These are phyloP conservation scores for Arbacia lixula DNA, from an alignment of 53 echinoderm and acorn worm species.

Conservation along the genomic window DNA sequence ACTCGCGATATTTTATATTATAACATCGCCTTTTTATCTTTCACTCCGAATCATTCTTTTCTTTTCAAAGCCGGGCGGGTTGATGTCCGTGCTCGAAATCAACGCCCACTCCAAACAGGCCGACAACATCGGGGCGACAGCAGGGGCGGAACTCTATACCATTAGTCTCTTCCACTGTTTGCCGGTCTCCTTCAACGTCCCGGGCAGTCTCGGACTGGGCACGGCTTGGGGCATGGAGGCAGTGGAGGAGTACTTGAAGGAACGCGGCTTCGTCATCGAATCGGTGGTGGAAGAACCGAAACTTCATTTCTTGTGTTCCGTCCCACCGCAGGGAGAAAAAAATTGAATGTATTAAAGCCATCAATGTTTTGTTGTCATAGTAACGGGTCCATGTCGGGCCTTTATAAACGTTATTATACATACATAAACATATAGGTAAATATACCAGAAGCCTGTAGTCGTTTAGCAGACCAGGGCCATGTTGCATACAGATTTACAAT, in stretches of 20 bases:
- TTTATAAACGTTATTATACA: no score
- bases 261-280: conserved; percentile 56
- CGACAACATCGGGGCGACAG: conserved; percentile 48
- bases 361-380: no score
- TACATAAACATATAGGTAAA: no score
- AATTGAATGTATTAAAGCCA: no score
- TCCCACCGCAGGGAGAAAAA: neutral
- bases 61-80: conserved; percentile 41
- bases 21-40: no score
- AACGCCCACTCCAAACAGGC: conserved; percentile 49
- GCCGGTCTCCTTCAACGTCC: conserved; percentile 72
- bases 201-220: conserved; percentile 68
- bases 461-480: no score
- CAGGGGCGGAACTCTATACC: conserved; percentile 14
- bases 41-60: no score
- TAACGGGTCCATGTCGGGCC: no score
- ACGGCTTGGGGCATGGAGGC: conserved; percentile 79
- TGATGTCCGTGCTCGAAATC: conserved; percentile 64
- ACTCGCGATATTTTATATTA: no score
- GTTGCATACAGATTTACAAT: no score
- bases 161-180: conserved; percentile 76
- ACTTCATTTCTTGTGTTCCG: conserved; percentile 11
- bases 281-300: conserved; percentile 12
- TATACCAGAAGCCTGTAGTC: no score
- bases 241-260: conserved; percentile 52